A percentile compares a stretch with the other conserved stretches of the same genome.
phyloP scores from a whole-genome alignment of 2,888 invertebrate species.

The Hydraecia micacea region DNA sequence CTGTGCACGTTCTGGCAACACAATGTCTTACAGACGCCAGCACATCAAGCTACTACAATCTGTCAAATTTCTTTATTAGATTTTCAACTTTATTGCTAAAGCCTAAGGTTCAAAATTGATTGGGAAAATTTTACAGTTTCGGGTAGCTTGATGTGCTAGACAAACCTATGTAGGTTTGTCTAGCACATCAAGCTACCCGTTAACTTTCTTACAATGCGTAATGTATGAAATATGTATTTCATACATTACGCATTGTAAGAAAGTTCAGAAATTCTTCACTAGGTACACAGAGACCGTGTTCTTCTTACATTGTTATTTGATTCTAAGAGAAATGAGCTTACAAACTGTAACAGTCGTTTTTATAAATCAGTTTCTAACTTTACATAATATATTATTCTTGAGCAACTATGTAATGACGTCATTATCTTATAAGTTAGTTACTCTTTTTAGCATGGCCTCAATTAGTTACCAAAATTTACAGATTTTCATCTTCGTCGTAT shows the following conservation, averaged over 20 bases:
- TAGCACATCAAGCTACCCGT: no score
- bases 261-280: constrained; percentile 52
- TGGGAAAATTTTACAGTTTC: no score
- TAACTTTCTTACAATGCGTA: no score
- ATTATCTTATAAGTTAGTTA: background rate
- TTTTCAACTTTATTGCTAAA: no score
- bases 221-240: no score
- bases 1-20: constrained; percentile 33
- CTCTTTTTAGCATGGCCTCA: background rate
- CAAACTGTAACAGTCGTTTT: constrained; percentile 3
- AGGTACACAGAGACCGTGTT: constrained; percentile 42
- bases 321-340: constrained; percentile 42
- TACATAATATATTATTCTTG: background rate
- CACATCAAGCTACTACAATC: no score
- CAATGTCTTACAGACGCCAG: background rate
- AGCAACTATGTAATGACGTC: background rate
- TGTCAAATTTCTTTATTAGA: no score
- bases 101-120: no score
- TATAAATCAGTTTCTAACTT: constrained; percentile 26
- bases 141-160: no score
- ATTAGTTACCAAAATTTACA: background rate
- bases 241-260: constrained; percentile 20
- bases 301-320: constrained; percentile 52
- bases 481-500: background rate
- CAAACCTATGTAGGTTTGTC: no score